Evolutionary conservation across 2,888 invertebrate species (phyloP), one percentile per base, ranked within the genome.

Genomic region (Seira sanloemensis): DNA sequence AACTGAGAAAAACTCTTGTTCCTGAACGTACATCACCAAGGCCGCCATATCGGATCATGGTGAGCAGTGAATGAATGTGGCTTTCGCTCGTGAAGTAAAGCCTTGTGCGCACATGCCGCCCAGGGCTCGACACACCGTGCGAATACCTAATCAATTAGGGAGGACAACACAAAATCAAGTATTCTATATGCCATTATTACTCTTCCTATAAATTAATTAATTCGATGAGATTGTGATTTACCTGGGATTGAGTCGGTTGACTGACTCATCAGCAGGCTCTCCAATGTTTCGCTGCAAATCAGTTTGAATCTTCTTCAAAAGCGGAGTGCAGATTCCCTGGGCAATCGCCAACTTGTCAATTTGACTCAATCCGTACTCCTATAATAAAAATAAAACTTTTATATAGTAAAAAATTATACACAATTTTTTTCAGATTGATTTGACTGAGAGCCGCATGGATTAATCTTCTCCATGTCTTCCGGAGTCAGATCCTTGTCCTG

Each of bases 71-170:
- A 92, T 99, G 99, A 86, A 99, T 97, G 92, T 99, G 99, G 91
- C 98, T 98, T 93, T 99, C 99, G 91, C 98, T 98, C 1, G 99
- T 99, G 92, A 99, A 99, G 92, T 99, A 99, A 62, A 99, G 93
- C n/a, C 99, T 94, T 5, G 99, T 99, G 87, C 99, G 94, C 25
- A 99, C 99, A 92, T 99, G 99, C 65, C 99, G 93, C 67, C 98
- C 98, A 25, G 99, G 99, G 90, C 98, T 98, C 58, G 98, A 97
- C 86, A 99, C 99, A 62, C 99, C 99, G 91, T 98, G 97, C 23
- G 98, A 98, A 92, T 98, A 99, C 90, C 95, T 95, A 91, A 50
- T n/a, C n/a, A n/a, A n/a, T n/a, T n/a, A n/a, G n/a, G n/a, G n/a
- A 86, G 85, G 7, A 50, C 16, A 54, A 69, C 25, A 66, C 67